Conservation (phyloP, 2,888 invertebrate species). For the Eilema depressum region DNA sequence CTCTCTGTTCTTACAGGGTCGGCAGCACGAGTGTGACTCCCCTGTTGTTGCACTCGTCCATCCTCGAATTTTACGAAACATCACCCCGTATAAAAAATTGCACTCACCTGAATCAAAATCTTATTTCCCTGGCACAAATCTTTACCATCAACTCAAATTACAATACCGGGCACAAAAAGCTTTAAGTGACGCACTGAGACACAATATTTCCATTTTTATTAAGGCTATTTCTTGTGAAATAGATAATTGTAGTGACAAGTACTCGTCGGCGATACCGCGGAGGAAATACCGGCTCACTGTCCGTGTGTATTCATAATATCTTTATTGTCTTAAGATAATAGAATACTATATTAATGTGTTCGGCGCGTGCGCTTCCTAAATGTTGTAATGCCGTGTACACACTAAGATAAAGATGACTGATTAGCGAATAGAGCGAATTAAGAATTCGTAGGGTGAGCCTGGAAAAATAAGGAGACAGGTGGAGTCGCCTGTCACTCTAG, state of each 20-base stretch:
- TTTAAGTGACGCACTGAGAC: background rate
- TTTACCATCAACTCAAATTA: background rate
- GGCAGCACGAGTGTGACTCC: no score
- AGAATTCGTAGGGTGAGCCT: no score
- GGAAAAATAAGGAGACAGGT: no score
- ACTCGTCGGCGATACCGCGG: background rate
- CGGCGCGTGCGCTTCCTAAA: background rate
- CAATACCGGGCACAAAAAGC: background rate
- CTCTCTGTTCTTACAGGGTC: no score
- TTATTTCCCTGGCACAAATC: background rate
- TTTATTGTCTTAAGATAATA: background rate
- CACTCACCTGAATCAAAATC: background rate
- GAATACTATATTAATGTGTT: background rate
- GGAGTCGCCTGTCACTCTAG: no score
- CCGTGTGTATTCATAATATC: background rate
- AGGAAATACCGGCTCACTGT: background rate
- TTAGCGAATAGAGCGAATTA: no score
- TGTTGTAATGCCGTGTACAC: background rate
- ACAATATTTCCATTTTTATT: constrained; percentile 7
- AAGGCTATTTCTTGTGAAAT: background rate
- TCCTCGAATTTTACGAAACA: no score
- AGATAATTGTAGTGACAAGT: background rate
- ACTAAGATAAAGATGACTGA: background rate
- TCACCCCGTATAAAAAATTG: no score
- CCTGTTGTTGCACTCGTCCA: no score